These are phyloP conservation scores for Callocephalon fimbriatum DNA, from an alignment of 2,113 vertebrate species.

Conservation along the genomic window DNA sequence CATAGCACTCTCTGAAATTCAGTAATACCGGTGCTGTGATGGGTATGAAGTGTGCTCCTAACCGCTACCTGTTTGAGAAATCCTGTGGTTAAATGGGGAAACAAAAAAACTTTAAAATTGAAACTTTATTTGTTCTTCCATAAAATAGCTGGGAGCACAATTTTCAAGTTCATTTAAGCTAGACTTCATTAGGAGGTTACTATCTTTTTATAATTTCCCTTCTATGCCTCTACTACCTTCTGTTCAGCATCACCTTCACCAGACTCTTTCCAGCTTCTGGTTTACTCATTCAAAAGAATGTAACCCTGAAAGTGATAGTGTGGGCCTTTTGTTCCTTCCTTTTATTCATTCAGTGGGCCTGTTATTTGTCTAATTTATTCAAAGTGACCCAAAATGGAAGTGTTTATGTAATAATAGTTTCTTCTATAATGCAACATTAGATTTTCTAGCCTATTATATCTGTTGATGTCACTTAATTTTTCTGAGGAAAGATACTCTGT, in stretches of 20 bases:
- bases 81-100: not conserved
- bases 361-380: not conserved
- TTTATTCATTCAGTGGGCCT: not conserved
- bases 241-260: not conserved
- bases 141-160: not conserved
- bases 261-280: not conserved
- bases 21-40: not conserved
- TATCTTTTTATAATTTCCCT: not conserved
- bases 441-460: not conserved
- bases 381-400: not conserved
- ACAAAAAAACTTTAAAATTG: not conserved
- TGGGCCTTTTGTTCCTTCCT: not conserved
- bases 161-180: not conserved
- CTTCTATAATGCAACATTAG: not conserved
- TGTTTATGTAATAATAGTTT: not conserved
- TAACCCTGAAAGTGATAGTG: not conserved
- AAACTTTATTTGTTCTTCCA: not conserved
- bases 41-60: not conserved
- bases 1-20: not conserved
- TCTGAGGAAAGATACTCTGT: not conserved
- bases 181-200: not conserved
- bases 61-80: not conserved
- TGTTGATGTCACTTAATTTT: not conserved
- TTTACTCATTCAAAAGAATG: not conserved
- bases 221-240: not conserved